These are phyloP conservation scores for Laspeyria flexula DNA, from an alignment of 2,888 invertebrate species.

Conservation along the genomic window DNA sequence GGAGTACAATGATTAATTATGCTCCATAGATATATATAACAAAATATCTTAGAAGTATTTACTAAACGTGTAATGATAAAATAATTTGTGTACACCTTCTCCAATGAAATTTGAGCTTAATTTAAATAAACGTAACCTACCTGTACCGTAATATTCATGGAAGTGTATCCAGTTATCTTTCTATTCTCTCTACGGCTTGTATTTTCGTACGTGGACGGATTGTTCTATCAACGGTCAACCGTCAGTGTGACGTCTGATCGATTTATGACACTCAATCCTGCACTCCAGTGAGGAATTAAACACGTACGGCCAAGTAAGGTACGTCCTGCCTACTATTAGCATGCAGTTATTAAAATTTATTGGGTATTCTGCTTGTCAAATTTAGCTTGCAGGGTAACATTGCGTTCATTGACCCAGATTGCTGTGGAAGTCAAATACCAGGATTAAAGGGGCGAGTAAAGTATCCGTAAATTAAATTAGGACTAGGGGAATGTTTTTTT, in stretches of 20 bases:
- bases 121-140: no score
- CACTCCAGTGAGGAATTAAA: slow-evolving; percentile 16
- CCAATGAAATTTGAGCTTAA: no score
- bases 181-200: background rate
- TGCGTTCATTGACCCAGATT: slow-evolving; percentile 7
- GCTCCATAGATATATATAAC: no score
- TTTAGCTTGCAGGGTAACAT: background rate
- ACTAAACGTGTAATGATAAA: no score
- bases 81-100: no score
- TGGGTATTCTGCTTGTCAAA: slow-evolving; percentile 1
- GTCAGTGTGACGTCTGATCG: slow-evolving; percentile 18
- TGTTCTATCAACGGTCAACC: slow-evolving; percentile 23
- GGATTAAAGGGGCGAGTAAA: slow-evolving; percentile 1
- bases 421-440: slow-evolving; percentile 4
- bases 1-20: no score
- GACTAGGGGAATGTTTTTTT: background rate
- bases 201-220: slow-evolving; percentile 9
- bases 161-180: background rate
- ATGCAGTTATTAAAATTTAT: slow-evolving; percentile 6
- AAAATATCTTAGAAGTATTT: no score
- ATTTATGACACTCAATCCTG: slow-evolving; percentile 29
- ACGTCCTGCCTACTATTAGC: slow-evolving; percentile 1
- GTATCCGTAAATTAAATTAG: background rate
- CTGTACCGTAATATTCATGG: no score
- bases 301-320: slow-evolving; percentile 5